Conservation (phyloP, 1,140 invertebrate species). For the Vanessa tameamea region DNA sequence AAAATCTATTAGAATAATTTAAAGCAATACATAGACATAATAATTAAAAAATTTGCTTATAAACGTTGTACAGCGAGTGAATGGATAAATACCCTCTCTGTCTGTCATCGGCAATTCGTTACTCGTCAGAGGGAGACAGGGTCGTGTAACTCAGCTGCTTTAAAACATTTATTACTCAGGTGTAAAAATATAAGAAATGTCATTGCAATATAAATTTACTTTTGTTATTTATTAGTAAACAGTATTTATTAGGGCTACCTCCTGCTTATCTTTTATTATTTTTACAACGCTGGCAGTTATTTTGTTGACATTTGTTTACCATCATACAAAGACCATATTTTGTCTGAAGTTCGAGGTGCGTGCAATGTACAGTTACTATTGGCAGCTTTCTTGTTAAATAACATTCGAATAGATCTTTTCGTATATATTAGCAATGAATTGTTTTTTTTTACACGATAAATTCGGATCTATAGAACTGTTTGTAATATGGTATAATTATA, state of each 20-base stretch:
- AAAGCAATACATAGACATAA: conserved; percentile 6
- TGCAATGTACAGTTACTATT: not conserved
- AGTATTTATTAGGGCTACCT: not conserved
- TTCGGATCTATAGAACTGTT: not conserved
- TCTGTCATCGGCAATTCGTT: too few relatives aligned
- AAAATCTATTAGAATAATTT: not conserved
- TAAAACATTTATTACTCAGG: too few relatives aligned
- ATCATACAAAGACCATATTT: not conserved
- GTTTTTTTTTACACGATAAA: not conserved
- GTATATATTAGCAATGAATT: not conserved
- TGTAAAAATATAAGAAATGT: not conserved
- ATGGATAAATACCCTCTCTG: too few relatives aligned
- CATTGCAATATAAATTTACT: not conserved
- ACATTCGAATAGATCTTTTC: not conserved
- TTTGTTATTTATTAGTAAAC: not conserved
- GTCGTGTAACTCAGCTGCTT: too few relatives aligned
- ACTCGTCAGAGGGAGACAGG: too few relatives aligned
- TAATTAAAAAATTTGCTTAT: not conserved
- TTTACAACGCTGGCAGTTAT: not conserved
- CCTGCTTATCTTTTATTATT: not conserved
- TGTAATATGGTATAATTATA: too few relatives aligned
- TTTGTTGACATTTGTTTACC: not conserved
- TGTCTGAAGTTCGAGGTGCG: not conserved
- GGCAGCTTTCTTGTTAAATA: not conserved
- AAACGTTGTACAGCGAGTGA: too few relatives aligned